Base-by-base conservation (phyloP, 53 echinoderm and acorn worm genomes). In the Zoroaster sp. region DNA sequence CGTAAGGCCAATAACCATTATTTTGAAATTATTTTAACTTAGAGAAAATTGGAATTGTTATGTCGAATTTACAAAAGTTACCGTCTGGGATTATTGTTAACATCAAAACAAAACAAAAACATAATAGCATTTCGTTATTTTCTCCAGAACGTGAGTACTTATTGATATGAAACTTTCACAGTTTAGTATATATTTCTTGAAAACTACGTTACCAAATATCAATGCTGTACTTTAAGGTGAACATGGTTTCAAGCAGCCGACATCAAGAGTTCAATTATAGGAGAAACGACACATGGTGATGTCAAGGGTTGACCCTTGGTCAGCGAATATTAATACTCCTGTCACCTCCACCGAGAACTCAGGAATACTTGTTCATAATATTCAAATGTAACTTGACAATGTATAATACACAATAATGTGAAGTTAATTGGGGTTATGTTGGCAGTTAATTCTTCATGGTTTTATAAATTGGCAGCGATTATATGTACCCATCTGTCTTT, bases 301-400 rank as follows among this genome's bases (percentile, higher is more conserved):
- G 68, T 31, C 42, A 82, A 68, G 34, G 42, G 43, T 31, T 67
- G 66, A 82, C 82, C 82, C 33, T 15, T 5, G 66, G 80, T 59
- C 66, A 32, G 2, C 21, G 17, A 32, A 54, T 66, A 82, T 67
- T 82, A 44, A 82, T 66, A 18, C 42, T 8, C 82, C 68, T 82
- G 82, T 66, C 82, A 82, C 8, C 82, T n/a, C 44, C 4, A 18
- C 28, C 9, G 8, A 63, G 18, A 34, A 20, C 4, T 63, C 79
- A 79, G 63, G 37, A 59, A 21, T 21, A 31, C 25, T 46, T 32
- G 15, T 76, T 51, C 28, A 14, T 41, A 74, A 40, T 44, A 28
- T 74, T 43, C 45, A 13, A 41, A 43, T 74, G 43, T 13, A 40
- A 41, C 23, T 28, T 28, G 63, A 59, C 63, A 59, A 59, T 9